Evolutionary conservation across 2,113 vertebrate species (phyloP).

Genomic region (Ascaphus truei): DNA sequence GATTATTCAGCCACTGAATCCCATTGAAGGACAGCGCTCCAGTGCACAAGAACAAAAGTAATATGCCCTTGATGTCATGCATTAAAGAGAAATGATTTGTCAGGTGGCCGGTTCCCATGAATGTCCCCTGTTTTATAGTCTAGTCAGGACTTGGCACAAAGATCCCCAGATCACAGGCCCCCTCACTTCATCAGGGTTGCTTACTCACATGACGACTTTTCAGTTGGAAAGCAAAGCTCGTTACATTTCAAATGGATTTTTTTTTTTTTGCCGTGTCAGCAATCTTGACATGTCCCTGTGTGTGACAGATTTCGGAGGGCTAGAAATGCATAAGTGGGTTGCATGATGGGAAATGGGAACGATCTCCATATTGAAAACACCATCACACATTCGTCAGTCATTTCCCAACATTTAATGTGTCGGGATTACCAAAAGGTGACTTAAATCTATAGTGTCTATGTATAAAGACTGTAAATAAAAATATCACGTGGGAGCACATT

Average conservation of each 20-base stretch:
- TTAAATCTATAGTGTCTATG: no score
- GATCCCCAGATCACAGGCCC: background rate
- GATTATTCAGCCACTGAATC: slow-evolving; percentile 29
- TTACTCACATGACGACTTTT: background rate
- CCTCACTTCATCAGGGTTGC: background rate
- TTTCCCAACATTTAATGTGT: no score
- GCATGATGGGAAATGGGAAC: background rate
- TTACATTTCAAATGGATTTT: no score
- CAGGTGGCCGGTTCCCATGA: slow-evolving; percentile 8
- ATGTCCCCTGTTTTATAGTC: slow-evolving; percentile 25
- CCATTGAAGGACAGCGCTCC: slow-evolving; percentile 32
- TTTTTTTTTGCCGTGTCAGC: background rate
- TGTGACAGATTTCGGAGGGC: background rate
- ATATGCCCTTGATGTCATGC: background rate
- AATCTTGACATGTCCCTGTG: background rate
- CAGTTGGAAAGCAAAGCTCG: no score
- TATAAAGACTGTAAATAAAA: no score
- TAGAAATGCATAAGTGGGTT: background rate
- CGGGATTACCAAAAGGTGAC: no score
- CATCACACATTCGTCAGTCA: no score
- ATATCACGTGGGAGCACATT: no score
- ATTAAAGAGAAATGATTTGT: slow-evolving; percentile 40
- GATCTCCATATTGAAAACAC: no score
- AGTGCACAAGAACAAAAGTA: background rate
- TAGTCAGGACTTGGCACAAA: slow-evolving; percentile 23